Conservation (phyloP, 1,140 invertebrate genomes). For the Heliothis virescens region DNA sequence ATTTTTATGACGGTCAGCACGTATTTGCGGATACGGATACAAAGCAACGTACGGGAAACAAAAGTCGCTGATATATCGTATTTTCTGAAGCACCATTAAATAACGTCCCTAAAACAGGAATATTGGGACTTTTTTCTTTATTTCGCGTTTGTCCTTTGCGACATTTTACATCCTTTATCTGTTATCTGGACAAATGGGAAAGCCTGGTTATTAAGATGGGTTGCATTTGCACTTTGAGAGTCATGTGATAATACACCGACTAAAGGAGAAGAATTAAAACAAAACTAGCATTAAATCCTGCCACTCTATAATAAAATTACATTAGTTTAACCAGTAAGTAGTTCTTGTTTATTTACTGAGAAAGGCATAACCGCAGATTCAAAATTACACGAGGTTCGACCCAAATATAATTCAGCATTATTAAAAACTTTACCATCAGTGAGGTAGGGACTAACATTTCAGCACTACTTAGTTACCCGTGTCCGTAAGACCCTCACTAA, state of each 20-base stretch:
- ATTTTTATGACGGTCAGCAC: conserved; percentile 17
- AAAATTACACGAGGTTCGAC: too few species aligned
- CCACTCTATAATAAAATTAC: too few species aligned
- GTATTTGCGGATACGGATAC: conserved; percentile 4
- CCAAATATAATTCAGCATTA: too few species aligned
- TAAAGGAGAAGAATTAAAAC: neutral
- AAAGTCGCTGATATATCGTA: conserved; percentile 17
- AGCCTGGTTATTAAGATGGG: neutral
- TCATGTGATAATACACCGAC: neutral
- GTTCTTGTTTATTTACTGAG: too few species aligned
- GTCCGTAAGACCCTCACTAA: neutral
- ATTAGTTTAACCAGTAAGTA: too few species aligned
- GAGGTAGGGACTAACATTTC: neutral
- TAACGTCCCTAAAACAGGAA: conserved; percentile 5
- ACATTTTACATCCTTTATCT: conserved; percentile 29
- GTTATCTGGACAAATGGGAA: conserved; percentile 11
- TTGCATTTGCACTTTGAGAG: neutral
- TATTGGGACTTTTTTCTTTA: conserved; percentile 30
- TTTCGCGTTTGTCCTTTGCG: conserved; percentile 18
- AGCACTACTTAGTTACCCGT: neutral
- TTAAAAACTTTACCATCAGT: neutral
- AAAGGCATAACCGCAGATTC: too few species aligned
- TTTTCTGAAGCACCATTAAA: conserved; percentile 14
- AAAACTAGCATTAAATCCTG: neutral
- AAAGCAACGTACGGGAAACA: conserved; percentile 29